Base-by-base conservation (phyloP, 2,888 invertebrate genomes). In the Eremobia ochroleuca region DNA sequence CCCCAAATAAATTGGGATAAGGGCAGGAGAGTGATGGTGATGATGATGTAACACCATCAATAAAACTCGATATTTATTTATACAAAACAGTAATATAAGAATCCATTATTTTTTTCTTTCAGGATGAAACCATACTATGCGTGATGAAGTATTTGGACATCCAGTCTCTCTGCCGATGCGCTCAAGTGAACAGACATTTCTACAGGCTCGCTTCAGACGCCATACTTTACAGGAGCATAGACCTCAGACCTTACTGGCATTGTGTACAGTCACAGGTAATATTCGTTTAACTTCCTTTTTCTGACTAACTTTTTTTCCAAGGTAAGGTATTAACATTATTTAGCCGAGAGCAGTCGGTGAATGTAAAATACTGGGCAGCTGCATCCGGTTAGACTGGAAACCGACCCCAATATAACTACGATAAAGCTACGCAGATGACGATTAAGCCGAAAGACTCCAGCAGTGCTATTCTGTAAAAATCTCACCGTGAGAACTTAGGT, bases 241-340 rank as follows among this genome's bases (percentile, higher is more conserved):
- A 98, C 94, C 97, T 99, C 13, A 98, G 98, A 94, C 98, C 98
- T 0, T 98, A 98, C 91, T 99, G 98, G 98, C 97, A 98, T 91
- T 97, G 98, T 90, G 97, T 98, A 13, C 97, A 98, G 85, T 97
- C 97, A n/a, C 96, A 97, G 91, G 97, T 96, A 82, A 85, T 25
- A 15, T 40, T n/a, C 0, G n/a, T 61, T 28, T 2, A 18, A n/a
- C 2, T n/a, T 61, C 37, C 0, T 0, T 49, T n/a, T 37, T 13
- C 1, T 31, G 2, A 31, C 8, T 55, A 21, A 1, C 0, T n/a
- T 66, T 59, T 40, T 0, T 49, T 28, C 15, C 21, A n/a, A 40
- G 21, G 21, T 25, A 52, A 13, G 15, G n/a, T n/a, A 43, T 43
- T 43, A 43, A 43, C 15, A 55, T 4, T n/a, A n/a, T n/a, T 55